Percentiles rank a stretch among this genome's conserved stretches.
These are phyloP conservation scores for Eupithecia abbreviata DNA, from an alignment of 2,888 invertebrate species.

Conservation along the genomic window DNA sequence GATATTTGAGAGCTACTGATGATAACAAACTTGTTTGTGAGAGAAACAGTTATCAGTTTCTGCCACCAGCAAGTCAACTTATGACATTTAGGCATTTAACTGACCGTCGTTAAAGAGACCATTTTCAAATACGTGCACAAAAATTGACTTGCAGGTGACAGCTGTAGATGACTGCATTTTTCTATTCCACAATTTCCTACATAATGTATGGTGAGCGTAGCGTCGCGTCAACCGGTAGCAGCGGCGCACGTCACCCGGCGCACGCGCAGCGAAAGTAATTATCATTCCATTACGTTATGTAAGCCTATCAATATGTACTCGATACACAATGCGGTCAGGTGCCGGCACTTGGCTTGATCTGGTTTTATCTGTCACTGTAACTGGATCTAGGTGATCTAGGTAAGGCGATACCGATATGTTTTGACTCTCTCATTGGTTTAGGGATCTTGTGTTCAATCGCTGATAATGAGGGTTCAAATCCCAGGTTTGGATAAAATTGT, in stretches of 20 bases:
- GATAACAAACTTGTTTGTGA: no score
- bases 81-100: no score
- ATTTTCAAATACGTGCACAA: no score
- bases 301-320: constrained; percentile 35
- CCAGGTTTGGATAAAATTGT: no score
- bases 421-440: no score
- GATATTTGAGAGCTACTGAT: no score
- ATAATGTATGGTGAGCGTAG: constrained; percentile 47
- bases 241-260: constrained; percentile 49
- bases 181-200: not conserved
- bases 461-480: no score
- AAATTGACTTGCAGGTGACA: not conserved
- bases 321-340: constrained; percentile 12
- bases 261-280: constrained; percentile 62
- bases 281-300: constrained; percentile 49
- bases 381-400: not conserved
- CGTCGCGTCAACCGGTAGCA: constrained; percentile 58
- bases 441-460: no score
- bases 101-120: no score
- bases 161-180: not conserved
- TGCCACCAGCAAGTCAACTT: no score
- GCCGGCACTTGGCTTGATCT: not conserved
- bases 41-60: no score
- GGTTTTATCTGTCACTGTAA: constrained; percentile 7
- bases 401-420: no score